Conservation (phyloP, 2,113 vertebrate species). For the Triplophysa rosa region DNA sequence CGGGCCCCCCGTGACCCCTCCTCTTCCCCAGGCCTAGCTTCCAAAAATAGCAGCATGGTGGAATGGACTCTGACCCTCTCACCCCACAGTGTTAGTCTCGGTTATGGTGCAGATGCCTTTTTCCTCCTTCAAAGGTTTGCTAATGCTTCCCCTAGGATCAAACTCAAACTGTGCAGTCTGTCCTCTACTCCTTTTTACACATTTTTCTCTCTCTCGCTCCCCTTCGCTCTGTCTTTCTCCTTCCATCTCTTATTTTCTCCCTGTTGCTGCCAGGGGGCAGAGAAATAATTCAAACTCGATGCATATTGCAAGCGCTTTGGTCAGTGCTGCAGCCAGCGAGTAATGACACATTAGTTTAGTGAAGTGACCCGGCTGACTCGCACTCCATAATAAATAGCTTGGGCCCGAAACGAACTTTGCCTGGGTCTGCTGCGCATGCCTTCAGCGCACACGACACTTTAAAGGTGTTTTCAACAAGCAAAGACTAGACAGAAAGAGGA, state of each 20-base stretch:
- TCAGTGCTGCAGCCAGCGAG: conserved; percentile 68
- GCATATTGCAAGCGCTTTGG: conserved; percentile 77
- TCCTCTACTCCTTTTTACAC: conserved; percentile 41
- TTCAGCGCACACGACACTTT: conserved; percentile 69
- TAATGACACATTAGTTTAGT: conserved; percentile 80
- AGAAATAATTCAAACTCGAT: conserved; percentile 80
- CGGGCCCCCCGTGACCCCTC: conserved; percentile 1
- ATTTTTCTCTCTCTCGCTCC: conserved; percentile 7
- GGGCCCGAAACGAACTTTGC: conserved; percentile 57
- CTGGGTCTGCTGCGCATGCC: conserved; percentile 64
- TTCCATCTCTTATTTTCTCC: conserved; percentile 43
- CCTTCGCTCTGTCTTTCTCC: conserved; percentile 48
- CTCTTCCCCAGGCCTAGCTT: conserved; percentile 35
- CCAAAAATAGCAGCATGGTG: conserved; percentile 49
- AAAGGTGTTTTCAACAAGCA: conserved; percentile 69
- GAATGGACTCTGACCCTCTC: conserved; percentile 60
- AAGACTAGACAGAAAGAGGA: conserved; percentile 49
- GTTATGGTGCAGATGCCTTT: conserved; percentile 60
- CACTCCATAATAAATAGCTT: conserved; percentile 76
- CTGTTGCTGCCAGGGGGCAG: conserved; percentile 68
- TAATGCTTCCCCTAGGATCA: conserved; percentile 59
- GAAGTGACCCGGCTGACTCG: conserved; percentile 76
- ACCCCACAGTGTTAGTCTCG: conserved; percentile 60
- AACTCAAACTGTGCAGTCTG: conserved; percentile 47
- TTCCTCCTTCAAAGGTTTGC: conserved; percentile 65